Percentiles rank a stretch among this genome's conserved stretches.
Evolutionary conservation across 2,888 invertebrate species (phyloP).

Genomic region (Macroteleia sp.): DNA sequence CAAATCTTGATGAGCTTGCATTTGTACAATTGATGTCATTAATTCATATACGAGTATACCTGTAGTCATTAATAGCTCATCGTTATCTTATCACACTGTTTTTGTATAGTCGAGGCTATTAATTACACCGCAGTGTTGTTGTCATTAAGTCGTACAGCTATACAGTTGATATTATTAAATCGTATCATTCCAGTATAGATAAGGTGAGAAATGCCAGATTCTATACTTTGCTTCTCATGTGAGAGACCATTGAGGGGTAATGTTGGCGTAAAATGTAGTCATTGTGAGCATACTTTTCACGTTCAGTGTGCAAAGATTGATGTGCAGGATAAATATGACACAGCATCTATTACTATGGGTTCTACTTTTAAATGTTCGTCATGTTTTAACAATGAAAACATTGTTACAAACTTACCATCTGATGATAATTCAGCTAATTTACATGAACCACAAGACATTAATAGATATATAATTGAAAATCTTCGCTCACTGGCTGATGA

Average conservation of each 20-base stretch:
- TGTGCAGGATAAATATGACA: background rate
- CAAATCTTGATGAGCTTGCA: too few relatives aligned
- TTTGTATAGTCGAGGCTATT: background rate
- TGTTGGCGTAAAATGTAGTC: background rate
- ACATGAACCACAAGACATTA: too few relatives aligned
- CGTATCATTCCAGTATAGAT: background rate
- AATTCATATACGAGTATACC: too few relatives aligned
- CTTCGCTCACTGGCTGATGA: too few relatives aligned
- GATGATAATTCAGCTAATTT: too few relatives aligned
- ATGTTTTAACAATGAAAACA: too few relatives aligned
- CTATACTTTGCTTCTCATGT: background rate
- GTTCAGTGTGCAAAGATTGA: background rate
- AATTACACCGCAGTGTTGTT: background rate
- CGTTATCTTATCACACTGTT: background rate
- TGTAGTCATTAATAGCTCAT: background rate
- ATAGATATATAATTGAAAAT: too few relatives aligned
- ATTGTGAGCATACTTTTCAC: background rate
- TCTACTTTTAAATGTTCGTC: background rate
- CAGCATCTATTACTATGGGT: conserved; percentile 1
- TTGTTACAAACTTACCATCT: too few relatives aligned
- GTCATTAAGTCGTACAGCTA: background rate
- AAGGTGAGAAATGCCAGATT: background rate
- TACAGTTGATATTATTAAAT: background rate
- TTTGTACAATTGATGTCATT: too few relatives aligned
- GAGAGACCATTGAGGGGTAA: background rate